Evolutionary conservation across 2,888 invertebrate genomes (phyloP).

Genomic region (Tachina fera): DNA sequence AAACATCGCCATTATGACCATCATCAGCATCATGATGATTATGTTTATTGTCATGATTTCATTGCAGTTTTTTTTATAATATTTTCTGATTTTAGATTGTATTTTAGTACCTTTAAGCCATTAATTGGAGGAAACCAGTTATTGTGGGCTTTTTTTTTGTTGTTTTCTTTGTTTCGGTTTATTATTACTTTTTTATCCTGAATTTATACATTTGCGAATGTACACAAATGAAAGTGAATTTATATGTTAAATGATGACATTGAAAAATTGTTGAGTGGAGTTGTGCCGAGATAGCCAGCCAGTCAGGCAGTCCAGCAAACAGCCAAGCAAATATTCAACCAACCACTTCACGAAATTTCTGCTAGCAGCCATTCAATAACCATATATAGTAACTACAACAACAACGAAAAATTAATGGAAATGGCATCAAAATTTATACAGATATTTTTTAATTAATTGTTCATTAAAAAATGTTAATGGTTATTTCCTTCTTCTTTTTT

Average conservation of each 20-base stretch:
- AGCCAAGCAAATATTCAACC: not conserved
- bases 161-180: constrained; percentile 21
- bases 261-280: constrained; percentile 66
- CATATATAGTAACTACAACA: not conserved
- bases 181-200: constrained; percentile 8
- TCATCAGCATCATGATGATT: constrained; percentile 40
- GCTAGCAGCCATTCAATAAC: constrained; percentile 20
- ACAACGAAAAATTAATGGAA: constrained; percentile 51
- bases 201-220: constrained; percentile 35
- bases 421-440: constrained; percentile 44
- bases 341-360: constrained; percentile 1
- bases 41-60: constrained; percentile 62
- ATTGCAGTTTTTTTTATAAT: constrained; percentile 56
- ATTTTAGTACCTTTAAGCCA: constrained; percentile 68
- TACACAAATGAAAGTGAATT: constrained; percentile 75
- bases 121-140: constrained; percentile 70
- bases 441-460: constrained; percentile 62
- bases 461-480: constrained; percentile 66
- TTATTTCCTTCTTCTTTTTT: constrained; percentile 16
- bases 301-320: not conserved
- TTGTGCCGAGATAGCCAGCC: constrained; percentile 39
- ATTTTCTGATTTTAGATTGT: constrained; percentile 54
- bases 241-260: constrained; percentile 69
- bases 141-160: constrained; percentile 56
- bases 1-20: constrained; percentile 38